Evolutionary conservation across 1,140 invertebrate genomes (phyloP).

Genomic region (Orchestia grillus): DNA sequence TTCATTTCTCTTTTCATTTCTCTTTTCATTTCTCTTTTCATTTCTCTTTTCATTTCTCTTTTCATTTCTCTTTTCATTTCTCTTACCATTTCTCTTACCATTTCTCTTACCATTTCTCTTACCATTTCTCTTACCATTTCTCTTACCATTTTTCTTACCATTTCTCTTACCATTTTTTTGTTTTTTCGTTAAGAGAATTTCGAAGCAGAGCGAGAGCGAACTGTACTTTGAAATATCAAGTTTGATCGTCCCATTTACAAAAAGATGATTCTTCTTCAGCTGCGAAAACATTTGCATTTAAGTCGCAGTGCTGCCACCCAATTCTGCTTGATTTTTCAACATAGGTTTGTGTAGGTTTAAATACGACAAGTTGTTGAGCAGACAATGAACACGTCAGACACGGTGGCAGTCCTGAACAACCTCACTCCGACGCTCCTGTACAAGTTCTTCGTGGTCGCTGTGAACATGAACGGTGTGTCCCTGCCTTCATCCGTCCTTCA

Average conservation of each 20-base stretch:
- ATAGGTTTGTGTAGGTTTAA: not conserved
- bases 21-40: too few species aligned
- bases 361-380: constrained; percentile 69
- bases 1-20: too few species aligned
- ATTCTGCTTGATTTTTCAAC: not conserved
- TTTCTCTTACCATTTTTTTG: not conserved
- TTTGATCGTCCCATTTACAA: not conserved
- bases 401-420: constrained; percentile 75
- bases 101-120: too few species aligned
- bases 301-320: not conserved
- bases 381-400: constrained; percentile 79
- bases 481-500: constrained; percentile 83
- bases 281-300: not conserved
- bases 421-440: constrained; percentile 79
- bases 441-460: constrained; percentile 82
- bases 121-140: too few species aligned
- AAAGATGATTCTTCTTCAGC: not conserved
- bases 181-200: not conserved
- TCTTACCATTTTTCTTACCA: too few species aligned
- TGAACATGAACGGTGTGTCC: constrained; percentile 81
- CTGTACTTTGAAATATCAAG: not conserved
- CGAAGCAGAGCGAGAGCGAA: not conserved
- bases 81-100: too few species aligned
- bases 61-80: too few species aligned
- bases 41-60: too few species aligned